Evolutionary conservation across 2,888 invertebrate genomes (phyloP).

Genomic region (Geotrupes spiniger): DNA sequence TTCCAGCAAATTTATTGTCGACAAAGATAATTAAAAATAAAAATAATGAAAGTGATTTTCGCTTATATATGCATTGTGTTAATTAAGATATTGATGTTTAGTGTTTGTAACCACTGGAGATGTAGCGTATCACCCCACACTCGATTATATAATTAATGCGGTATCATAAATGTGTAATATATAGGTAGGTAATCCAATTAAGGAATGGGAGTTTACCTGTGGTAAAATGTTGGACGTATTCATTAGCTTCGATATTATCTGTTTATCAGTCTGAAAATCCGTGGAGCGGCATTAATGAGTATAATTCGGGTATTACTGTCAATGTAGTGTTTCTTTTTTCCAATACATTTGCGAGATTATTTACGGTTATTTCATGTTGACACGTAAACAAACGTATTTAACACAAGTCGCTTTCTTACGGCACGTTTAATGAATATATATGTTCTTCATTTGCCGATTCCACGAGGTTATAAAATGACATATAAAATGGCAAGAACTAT

Average conservation of each 20-base stretch:
- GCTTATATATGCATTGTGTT: slow-evolving; percentile 2
- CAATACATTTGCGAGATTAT: too few relatives aligned
- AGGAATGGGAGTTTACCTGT: slow-evolving; percentile 29
- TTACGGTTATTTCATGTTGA: too few relatives aligned
- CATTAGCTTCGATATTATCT: slow-evolving; percentile 29
- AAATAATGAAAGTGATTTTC: too few relatives aligned
- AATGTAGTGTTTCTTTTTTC: too few relatives aligned
- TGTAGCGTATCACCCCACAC: slow-evolving; percentile 14
- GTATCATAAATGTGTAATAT: slow-evolving; percentile 26
- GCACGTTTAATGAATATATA: too few relatives aligned
- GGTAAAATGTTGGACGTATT: slow-evolving; percentile 33
- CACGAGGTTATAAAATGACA: too few relatives aligned
- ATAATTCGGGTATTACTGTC: background rate
- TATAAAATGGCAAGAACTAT: too few relatives aligned
- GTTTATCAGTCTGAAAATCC: slow-evolving; percentile 27
- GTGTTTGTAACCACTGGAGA: slow-evolving; percentile 14
- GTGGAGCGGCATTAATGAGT: slow-evolving; percentile 25
- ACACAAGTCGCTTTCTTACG: too few relatives aligned
- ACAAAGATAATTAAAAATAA: too few relatives aligned
- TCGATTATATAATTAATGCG: slow-evolving; percentile 26
- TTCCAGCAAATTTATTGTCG: too few relatives aligned
- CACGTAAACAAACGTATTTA: too few relatives aligned
- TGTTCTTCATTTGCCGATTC: too few relatives aligned
- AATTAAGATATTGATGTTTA: slow-evolving; percentile 25
- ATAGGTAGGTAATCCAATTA: slow-evolving; percentile 31